Percentiles rank a stretch among this genome's conserved stretches.
These are phyloP conservation scores for Eunapius fragilis DNA, from an alignment of 37 sponge, comb jelly and placozoan species.

Conservation along the genomic window DNA sequence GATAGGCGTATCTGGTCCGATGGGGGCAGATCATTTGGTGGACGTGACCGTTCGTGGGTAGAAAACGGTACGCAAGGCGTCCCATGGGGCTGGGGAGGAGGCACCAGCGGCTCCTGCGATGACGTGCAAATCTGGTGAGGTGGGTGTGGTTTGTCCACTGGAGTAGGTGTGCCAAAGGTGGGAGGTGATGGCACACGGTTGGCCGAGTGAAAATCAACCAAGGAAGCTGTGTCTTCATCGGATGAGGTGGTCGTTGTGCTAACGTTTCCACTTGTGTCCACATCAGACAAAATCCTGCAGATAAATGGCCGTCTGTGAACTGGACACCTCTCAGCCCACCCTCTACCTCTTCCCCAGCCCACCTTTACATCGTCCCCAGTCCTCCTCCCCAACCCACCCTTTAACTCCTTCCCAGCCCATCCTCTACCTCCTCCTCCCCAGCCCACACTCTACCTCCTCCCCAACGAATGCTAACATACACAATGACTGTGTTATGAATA, in stretches of 20 bases:
- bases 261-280: background rate
- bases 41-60: background rate
- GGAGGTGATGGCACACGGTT: background rate
- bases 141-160: background rate
- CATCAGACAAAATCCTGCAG: background rate
- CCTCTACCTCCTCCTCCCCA: background rate
- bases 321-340: background rate
- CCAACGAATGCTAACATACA: too few relatives aligned
- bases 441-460: background rate
- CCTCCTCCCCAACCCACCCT: constrained; percentile 6
- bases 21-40: background rate
- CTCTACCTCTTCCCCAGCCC: background rate
- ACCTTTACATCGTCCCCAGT: background rate
- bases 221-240: background rate
- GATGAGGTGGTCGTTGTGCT: background rate
- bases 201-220: background rate
- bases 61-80: too few relatives aligned
- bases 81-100: background rate
- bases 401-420: background rate
- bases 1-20: background rate
- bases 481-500: too few relatives aligned
- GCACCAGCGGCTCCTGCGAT: background rate
- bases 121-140: background rate
- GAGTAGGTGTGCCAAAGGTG: background rate
- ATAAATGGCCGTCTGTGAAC: background rate